Evolutionary conservation across 2,797 vertebrate genomes (phyloP).

Genomic region (Rhinella marina): DNA sequence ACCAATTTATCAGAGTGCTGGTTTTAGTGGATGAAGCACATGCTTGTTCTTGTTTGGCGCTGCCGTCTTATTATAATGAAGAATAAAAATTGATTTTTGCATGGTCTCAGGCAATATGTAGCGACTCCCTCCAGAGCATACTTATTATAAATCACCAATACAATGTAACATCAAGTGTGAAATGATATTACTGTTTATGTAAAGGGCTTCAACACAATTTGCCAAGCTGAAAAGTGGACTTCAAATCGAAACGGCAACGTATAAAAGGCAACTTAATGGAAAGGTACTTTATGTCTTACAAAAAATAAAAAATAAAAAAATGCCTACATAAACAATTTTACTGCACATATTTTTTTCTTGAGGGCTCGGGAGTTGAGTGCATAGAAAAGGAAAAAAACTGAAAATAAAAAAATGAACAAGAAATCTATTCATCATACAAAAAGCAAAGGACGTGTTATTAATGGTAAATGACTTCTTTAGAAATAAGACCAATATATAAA

Average conservation of each 20-base stretch:
- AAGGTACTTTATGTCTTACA: too few species aligned
- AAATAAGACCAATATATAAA: neutral
- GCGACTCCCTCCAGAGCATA: neutral
- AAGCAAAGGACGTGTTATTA: neutral
- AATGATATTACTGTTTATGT: slow-evolving; percentile 12
- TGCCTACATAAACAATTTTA: neutral
- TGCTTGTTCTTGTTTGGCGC: neutral
- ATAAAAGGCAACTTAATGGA: neutral
- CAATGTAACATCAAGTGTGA: neutral
- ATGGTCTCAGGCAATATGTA: neutral
- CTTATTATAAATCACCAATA: slow-evolving; percentile 5
- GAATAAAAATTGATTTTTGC: slow-evolving; percentile 2
- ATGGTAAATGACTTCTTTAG: too few species aligned
- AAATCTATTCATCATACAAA: neutral
- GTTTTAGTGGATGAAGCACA: neutral
- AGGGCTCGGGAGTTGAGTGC: neutral
- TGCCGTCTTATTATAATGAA: neutral
- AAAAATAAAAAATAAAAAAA: neutral
- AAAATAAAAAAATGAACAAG: neutral
- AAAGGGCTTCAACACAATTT: neutral
- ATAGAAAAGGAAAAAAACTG: neutral
- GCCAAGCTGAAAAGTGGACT: neutral
- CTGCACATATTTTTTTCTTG: neutral
- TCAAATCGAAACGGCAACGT: neutral
- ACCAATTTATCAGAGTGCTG: neutral